Conservation (phyloP, 2,888 invertebrate species). For the Dendrolimus pini region DNA sequence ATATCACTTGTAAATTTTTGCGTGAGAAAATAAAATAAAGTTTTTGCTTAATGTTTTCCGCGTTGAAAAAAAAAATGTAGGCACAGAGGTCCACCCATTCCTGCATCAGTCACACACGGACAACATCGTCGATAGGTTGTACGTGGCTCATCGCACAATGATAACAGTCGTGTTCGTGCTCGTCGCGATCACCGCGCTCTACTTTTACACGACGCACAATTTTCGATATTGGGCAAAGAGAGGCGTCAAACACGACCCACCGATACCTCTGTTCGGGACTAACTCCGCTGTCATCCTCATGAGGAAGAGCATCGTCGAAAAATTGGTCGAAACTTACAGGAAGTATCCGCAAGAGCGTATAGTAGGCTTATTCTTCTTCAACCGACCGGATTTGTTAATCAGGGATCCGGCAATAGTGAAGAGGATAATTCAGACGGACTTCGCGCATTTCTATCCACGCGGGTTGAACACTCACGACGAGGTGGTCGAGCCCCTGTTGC, state of each 20-base stretch:
- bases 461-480: slow-evolving; percentile 31
- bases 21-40: too few relatives aligned
- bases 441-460: slow-evolving; percentile 33
- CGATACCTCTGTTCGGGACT: slow-evolving; percentile 32
- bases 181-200: slow-evolving; percentile 22
- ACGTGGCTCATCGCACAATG: slow-evolving; percentile 7
- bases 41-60: too few relatives aligned
- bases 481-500: slow-evolving; percentile 39
- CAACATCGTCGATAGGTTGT: neutral
- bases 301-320: slow-evolving; percentile 29
- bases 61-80: neutral
- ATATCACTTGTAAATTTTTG: too few relatives aligned
- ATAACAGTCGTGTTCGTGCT: slow-evolving; percentile 12
- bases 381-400: slow-evolving; percentile 31
- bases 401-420: slow-evolving; percentile 41
- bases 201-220: slow-evolving; percentile 35
- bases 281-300: slow-evolving; percentile 23
- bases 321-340: slow-evolving; percentile 32
- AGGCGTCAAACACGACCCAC: slow-evolving; percentile 41
- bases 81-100: too few relatives aligned
- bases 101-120: too few relatives aligned
- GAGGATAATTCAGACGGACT: slow-evolving; percentile 34
- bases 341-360: slow-evolving; percentile 41
- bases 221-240: slow-evolving; percentile 36
- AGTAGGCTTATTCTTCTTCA: slow-evolving; percentile 39